Base-by-base conservation (phyloP, 2,888 invertebrate species). In the Herminia tarsipennalis region DNA sequence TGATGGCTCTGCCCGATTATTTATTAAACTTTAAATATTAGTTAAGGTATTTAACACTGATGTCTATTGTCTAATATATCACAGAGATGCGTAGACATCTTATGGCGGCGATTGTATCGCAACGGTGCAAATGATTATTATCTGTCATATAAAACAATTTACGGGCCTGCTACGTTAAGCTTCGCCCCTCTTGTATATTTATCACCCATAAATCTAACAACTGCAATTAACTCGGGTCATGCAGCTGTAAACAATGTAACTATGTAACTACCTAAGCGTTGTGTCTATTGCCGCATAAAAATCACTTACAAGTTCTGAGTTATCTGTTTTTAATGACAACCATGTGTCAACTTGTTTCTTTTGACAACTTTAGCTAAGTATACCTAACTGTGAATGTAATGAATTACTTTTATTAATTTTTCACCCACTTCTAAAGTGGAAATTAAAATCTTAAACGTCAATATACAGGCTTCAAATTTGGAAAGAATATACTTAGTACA, bases 121-220 rank as follows among this genome's bases (percentile, higher is more conserved):
- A 72, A 73, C 73, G 65, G 66, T 59, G 58, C 68, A 66, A 69
- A 67, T 71, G 72, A 77, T 72, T 66, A 72, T 56, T 62, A 65
- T 64, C 66, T 78, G 82, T 78, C 84, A 74, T 72, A 72, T 82
- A 76, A 80, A 83, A 80, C 78, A 84, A 85, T 87, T 86, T 81
- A 86, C 79, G 73, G 74, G 62, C 63, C 52, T 56, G 60, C 68
- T 58, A 61, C 66, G 70, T 70, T 75, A 68, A 72, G 69, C 74
- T 74, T 79, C 76, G 79, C 77, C 76, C 69, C 70, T 60, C 73
- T 74, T 76, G 75, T 80, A 75, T 76, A 74, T 83, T 82, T 79
- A 78, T 71, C 56, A 66, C 46, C 66, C 69, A 76, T 79, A 78
- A 78, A 81, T 78, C 75, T 71, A 64, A 62, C 66, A 66, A 66